Percentiles rank a stretch among this genome's conserved stretches.
Conservation (phyloP, 2,797 vertebrate genomes). For the Molossus alvarezi region DNA sequence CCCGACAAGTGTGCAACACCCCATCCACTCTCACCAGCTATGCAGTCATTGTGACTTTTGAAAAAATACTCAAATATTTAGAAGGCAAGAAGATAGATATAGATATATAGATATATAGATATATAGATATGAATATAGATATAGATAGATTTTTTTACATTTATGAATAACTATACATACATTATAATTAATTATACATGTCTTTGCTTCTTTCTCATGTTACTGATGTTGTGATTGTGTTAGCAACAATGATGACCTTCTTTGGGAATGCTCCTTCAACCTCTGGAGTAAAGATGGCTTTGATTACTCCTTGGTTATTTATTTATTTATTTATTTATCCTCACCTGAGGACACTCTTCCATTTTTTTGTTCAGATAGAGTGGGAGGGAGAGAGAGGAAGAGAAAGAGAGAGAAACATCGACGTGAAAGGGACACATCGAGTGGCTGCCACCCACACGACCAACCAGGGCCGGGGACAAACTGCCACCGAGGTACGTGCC, state of each 20-base stretch:
- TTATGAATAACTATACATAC: background rate
- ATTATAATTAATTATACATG: background rate
- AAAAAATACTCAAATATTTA: background rate
- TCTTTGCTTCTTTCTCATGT: background rate
- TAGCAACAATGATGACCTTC: background rate
- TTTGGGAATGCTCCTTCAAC: slow-evolving; percentile 27
- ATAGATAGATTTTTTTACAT: background rate
- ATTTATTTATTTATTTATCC: no score
- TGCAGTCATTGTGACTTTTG: background rate
- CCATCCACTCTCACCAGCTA: background rate
- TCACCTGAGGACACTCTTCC: no score
- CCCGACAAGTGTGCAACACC: no score
- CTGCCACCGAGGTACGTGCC: no score
- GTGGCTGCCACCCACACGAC: no score
- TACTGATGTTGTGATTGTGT: background rate
- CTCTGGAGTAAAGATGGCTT: background rate
- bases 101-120: no score
- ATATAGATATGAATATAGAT: no score
- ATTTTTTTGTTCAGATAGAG: no score
- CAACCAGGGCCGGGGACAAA: no score
- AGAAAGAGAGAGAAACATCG: no score
- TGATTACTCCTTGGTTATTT: background rate
- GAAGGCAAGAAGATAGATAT: background rate
- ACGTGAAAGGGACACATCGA: no score
- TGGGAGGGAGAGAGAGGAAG: no score